These are phyloP conservation scores for Drosophila eugracilis DNA, from an alignment of 1,140 invertebrate species.

Conservation along the genomic window DNA sequence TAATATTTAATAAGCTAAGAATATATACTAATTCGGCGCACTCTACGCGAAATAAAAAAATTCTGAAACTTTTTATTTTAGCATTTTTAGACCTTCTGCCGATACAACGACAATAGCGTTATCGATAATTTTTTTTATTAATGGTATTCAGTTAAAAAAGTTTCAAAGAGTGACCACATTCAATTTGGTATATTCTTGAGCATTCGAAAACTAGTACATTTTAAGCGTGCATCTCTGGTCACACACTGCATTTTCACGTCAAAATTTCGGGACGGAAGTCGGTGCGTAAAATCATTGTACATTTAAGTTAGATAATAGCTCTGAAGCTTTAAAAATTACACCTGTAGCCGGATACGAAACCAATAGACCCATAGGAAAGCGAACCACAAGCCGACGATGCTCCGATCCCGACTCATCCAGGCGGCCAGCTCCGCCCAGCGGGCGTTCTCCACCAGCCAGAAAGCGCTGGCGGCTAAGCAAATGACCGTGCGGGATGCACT, in stretches of 20 bases:
- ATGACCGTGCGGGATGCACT: conserved; percentile 98
- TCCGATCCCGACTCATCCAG: conserved; percentile 61
- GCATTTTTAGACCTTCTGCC: conserved; percentile 12
- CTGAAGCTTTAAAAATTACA: conserved; percentile 2
- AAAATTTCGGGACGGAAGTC: conserved; percentile 61
- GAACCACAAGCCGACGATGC: conserved; percentile 48
- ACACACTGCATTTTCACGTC: conserved; percentile 21
- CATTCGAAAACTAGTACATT: no score
- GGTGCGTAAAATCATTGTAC: conserved; percentile 43
- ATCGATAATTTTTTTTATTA: not conserved
- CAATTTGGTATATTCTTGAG: no score
- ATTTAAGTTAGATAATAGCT: conserved; percentile 37
- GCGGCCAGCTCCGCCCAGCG: conserved; percentile 81
- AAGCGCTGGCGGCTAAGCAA: conserved; percentile 87
- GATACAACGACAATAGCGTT: conserved; percentile 11
- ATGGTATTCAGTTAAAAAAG: no score
- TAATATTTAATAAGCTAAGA: no score
- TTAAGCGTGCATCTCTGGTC: not conserved
- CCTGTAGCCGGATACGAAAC: conserved; percentile 32
- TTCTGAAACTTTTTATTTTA: conserved; percentile 43
- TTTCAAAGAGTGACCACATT: no score
- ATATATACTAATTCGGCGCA: no score
- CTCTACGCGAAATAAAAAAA: conserved; percentile 26
- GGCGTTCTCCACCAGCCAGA: conserved; percentile 87
- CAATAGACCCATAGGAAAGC: conserved; percentile 15